A percentile compares a stretch with the other conserved stretches of the same genome.
phyloP scores from a whole-genome alignment of 2,888 invertebrate species.

The Anthophora plumipes region DNA sequence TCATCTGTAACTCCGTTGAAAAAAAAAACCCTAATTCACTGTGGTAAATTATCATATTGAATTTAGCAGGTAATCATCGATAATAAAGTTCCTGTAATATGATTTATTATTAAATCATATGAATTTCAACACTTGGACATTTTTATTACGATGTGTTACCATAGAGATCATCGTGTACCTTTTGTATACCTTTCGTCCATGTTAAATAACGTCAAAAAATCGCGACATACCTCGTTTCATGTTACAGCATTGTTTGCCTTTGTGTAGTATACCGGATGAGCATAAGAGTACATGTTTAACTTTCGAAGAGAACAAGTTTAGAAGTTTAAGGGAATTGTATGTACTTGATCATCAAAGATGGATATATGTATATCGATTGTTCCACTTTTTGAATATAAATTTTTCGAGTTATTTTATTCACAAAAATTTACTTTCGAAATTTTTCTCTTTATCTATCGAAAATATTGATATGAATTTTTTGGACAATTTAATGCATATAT shows the following conservation, averaged over 20 bases:
- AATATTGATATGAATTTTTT: no score
- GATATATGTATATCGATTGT: background rate
- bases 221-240: background rate
- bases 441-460: no score
- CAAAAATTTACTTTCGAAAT: background rate
- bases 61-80: background rate
- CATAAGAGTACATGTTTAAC: slow-evolving; percentile 10
- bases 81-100: background rate
- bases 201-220: background rate
- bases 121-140: background rate
- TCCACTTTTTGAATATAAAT: slow-evolving; percentile 2
- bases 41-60: background rate
- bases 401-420: background rate
- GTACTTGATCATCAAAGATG: background rate
- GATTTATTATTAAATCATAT: background rate
- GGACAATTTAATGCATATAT: no score
- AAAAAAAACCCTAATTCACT: background rate
- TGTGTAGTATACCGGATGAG: background rate
- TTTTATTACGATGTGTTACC: no score
- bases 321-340: background rate
- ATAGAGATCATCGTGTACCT: no score
- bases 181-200: background rate
- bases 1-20: background rate
- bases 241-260: slow-evolving; percentile 13
- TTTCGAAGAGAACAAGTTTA: slow-evolving; percentile 15